Evolutionary conservation across 2,797 vertebrate genomes (phyloP).

Genomic region (Catamblyrhynchus diadema): DNA sequence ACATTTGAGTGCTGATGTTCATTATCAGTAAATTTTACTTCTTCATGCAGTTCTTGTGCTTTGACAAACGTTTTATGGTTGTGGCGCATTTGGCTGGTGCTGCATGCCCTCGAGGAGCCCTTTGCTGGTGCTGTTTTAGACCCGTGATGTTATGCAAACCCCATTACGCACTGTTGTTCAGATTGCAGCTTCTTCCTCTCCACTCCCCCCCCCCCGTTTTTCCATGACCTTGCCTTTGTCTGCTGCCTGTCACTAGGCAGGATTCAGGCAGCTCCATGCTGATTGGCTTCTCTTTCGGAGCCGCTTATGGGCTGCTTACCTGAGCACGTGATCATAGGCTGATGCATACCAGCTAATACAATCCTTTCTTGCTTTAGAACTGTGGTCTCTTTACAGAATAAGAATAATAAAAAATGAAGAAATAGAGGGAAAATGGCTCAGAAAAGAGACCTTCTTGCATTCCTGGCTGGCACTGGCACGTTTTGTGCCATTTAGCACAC

Average conservation of each 20-base stretch:
- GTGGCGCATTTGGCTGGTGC: background rate
- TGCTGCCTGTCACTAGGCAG: constrained; percentile 74
- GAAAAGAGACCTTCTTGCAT: background rate
- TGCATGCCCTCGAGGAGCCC: background rate
- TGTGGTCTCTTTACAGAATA: background rate
- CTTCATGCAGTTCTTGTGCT: background rate
- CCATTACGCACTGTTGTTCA: background rate
- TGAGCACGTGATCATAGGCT: constrained; percentile 41
- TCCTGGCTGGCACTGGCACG: background rate
- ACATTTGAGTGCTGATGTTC: background rate
- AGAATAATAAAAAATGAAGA: background rate
- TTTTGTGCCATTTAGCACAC: background rate
- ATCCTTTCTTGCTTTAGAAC: constrained; percentile 41
- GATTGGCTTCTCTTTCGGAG: constrained; percentile 65
- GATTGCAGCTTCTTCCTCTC: background rate
- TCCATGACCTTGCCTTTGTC: constrained; percentile 58
- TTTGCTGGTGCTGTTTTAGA: constrained; percentile 62
- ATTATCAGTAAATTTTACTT: background rate
- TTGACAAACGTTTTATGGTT: background rate
- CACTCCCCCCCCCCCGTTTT: background rate
- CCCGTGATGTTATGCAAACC: constrained; percentile 27
- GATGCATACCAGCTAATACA: constrained; percentile 27
- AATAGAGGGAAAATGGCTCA: background rate
- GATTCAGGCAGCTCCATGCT: constrained; percentile 57
- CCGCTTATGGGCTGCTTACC: constrained; percentile 54